These are phyloP conservation scores for Typhlomys cinereus DNA, from an alignment of 2,113 vertebrate genomes.

Conservation along the genomic window DNA sequence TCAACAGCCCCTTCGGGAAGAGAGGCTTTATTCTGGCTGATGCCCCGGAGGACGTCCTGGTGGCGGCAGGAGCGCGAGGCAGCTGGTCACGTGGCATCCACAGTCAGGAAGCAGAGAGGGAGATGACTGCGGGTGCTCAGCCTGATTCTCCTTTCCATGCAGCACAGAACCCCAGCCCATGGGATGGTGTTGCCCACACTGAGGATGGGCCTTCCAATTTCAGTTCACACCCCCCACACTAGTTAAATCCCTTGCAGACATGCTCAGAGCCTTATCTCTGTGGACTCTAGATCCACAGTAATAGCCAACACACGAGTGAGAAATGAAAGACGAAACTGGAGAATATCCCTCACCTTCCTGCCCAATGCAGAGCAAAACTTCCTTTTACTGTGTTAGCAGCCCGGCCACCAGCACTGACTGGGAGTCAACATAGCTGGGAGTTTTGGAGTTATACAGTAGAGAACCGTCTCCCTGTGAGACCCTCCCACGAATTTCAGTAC, in stretches of 20 bases:
- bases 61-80: not conserved
- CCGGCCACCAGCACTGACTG: not conserved
- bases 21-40: not conserved
- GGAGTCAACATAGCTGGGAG: not conserved
- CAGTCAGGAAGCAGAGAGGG: not conserved
- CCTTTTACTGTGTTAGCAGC: not conserved
- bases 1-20: not conserved
- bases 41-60: not conserved
- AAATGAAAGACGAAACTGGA: not conserved
- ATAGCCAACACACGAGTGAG: not conserved
- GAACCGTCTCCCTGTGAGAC: not conserved
- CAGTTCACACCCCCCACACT: not conserved
- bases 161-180: too few species aligned
- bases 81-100: not conserved
- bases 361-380: fast-evolving
- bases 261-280: not conserved
- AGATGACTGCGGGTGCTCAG: not conserved
- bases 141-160: not conserved
- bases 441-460: not conserved
- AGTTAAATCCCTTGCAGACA: not conserved
- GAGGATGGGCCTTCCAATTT: too few species aligned
- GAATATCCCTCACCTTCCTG: not conserved
- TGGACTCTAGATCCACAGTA: not conserved
- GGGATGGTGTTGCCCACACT: too few species aligned
- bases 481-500: not conserved